Evolutionary conservation across 2,888 invertebrate genomes (phyloP).

Genomic region (Conops quadrifasciatus): DNA sequence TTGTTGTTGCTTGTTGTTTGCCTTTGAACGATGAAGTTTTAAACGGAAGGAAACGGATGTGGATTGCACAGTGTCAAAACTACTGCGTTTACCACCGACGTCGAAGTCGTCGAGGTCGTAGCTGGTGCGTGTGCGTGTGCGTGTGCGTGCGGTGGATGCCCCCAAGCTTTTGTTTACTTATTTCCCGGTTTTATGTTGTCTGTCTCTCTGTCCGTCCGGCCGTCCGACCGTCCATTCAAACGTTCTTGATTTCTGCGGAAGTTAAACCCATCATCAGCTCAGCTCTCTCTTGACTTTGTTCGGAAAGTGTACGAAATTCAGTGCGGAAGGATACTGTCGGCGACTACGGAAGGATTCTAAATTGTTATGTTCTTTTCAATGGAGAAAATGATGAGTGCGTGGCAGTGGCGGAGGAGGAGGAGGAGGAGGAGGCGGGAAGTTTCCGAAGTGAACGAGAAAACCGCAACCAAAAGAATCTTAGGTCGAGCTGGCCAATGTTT

Average conservation of each 20-base stretch:
- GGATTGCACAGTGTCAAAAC: conserved; percentile 32
- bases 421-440: not conserved
- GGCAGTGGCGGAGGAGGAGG: not conserved
- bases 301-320: not conserved
- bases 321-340: conserved; percentile 8
- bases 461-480: conserved; percentile 2
- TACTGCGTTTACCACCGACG: conserved; percentile 8
- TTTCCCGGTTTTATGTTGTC: conserved; percentile 20
- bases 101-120: not conserved
- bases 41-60: conserved; percentile 26
- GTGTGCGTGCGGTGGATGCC: conserved; percentile 11
- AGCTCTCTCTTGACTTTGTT: conserved; percentile 19
- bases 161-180: conserved; percentile 6
- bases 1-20: conserved; percentile 53
- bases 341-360: conserved; percentile 24
- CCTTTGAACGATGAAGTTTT: conserved; percentile 40
- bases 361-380: conserved; percentile 17
- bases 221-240: not conserved
- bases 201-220: conserved; percentile 3
- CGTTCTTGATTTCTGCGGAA: conserved; percentile 41
- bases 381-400: conserved; percentile 20
- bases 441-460: not conserved
- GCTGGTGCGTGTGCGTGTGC: conserved; percentile 4
- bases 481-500: conserved; percentile 7
- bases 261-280: conserved; percentile 50